A percentile compares a stretch with the other conserved stretches of the same genome.
Conservation (phyloP, 2,888 invertebrate species). For the Ochropacha duplaris region DNA sequence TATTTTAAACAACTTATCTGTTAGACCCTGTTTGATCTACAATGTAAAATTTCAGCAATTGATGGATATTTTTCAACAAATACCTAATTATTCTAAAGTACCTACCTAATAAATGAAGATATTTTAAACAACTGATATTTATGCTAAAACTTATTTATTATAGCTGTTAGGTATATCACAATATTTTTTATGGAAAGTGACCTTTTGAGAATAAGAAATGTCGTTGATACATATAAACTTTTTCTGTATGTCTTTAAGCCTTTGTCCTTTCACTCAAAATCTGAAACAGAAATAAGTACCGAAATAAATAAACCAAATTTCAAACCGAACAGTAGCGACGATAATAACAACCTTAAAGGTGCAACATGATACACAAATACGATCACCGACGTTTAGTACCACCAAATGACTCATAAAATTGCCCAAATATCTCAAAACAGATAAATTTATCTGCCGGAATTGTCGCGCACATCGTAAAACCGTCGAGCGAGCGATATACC, state of each 20-base stretch:
- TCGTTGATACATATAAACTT: neutral
- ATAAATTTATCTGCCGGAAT: conserved; percentile 68
- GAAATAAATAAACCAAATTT: conserved; percentile 8
- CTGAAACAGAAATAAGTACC: conserved; percentile 4
- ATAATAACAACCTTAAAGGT: conserved; percentile 39
- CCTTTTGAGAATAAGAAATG: too few species aligned
- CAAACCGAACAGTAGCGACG: conserved; percentile 25
- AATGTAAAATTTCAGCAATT: too few species aligned
- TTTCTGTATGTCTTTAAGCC: neutral
- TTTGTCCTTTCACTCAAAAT: neutral
- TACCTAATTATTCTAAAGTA: too few species aligned
- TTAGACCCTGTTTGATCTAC: too few species aligned
- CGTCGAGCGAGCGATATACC: conserved; percentile 49
- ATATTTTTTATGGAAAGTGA: too few species aligned
- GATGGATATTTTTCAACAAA: too few species aligned
- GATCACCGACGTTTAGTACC: conserved; percentile 62
- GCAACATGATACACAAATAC: conserved; percentile 56
- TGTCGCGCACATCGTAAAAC: conserved; percentile 72
- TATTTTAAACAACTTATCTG: too few species aligned
- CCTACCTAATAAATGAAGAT: too few species aligned
- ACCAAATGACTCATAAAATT: conserved; percentile 81
- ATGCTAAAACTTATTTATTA: too few species aligned
- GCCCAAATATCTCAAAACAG: conserved; percentile 75
- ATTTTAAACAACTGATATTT: too few species aligned
- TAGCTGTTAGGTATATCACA: too few species aligned